Conservation (phyloP, 1,140 invertebrate genomes). For the Tenebrio molitor region DNA sequence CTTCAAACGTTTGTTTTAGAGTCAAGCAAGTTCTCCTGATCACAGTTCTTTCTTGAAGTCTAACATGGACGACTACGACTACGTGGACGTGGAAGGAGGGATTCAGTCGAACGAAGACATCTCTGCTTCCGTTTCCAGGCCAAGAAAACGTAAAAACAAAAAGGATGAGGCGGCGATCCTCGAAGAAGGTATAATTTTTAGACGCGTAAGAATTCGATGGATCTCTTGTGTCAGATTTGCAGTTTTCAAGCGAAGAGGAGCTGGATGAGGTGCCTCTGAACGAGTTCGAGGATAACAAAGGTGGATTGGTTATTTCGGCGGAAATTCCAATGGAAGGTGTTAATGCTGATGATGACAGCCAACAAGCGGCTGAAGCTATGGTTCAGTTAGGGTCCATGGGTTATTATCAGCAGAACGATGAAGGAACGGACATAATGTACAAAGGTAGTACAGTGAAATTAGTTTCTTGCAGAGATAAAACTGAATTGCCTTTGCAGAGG, state of each 20-base stretch:
- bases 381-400: slow-evolving; percentile 84
- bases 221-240: slow-evolving; percentile 71
- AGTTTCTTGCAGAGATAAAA: slow-evolving; percentile 9
- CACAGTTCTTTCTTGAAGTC: slow-evolving; percentile 68
- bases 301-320: slow-evolving; percentile 69
- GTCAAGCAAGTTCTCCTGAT: slow-evolving; percentile 74
- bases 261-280: slow-evolving; percentile 75
- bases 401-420: slow-evolving; percentile 73
- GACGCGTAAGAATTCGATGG: background rate
- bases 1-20: slow-evolving; percentile 62
- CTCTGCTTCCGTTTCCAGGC: slow-evolving; percentile 61
- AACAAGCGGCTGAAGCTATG: slow-evolving; percentile 88
- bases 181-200: slow-evolving; percentile 71
- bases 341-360: slow-evolving; percentile 79
- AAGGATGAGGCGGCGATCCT: slow-evolving; percentile 67
- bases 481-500: slow-evolving; percentile 69
- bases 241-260: slow-evolving; percentile 82
- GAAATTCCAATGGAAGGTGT: slow-evolving; percentile 71
- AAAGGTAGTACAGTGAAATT: slow-evolving; percentile 55
- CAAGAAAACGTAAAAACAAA: slow-evolving; percentile 65
- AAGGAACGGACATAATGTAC: slow-evolving; percentile 58
- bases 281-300: slow-evolving; percentile 71
- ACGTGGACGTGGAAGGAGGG: slow-evolving; percentile 78
- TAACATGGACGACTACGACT: slow-evolving; percentile 75
- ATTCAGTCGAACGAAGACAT: slow-evolving; percentile 63